phyloP scores from a whole-genome alignment of 1,140 invertebrate species.

The Diprion similis region DNA sequence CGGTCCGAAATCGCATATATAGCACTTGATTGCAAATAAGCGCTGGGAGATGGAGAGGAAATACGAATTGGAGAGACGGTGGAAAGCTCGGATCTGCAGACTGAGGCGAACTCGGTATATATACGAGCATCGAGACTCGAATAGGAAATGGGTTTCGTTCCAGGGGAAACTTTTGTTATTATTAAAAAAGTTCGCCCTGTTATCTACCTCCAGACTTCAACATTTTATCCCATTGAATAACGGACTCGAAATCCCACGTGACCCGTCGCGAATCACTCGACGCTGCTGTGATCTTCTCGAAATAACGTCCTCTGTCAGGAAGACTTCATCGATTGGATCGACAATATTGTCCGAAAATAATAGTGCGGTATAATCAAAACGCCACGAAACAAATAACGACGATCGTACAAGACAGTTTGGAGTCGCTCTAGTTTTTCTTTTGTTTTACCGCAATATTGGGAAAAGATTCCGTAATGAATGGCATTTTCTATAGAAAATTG shows the following conservation, averaged over 20 bases:
- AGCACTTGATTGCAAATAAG: slow-evolving; percentile 30
- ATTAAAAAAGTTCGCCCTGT: slow-evolving; percentile 48
- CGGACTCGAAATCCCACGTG: background rate
- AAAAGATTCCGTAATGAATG: no score
- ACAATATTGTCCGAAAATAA: no score
- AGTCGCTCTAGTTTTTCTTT: no score
- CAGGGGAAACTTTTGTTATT: slow-evolving; percentile 40
- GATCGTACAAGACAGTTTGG: no score
- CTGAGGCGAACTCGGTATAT: slow-evolving; percentile 12
- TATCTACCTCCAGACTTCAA: slow-evolving; percentile 37
- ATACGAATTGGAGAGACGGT: slow-evolving; percentile 11
- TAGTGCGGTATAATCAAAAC: no score
- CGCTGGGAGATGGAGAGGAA: background rate
- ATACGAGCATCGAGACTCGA: slow-evolving; percentile 14
- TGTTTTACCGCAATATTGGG: no score
- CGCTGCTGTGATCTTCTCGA: no score
- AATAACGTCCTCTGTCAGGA: no score
- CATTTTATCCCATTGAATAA: slow-evolving; percentile 27
- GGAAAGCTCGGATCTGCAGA: slow-evolving; percentile 8
- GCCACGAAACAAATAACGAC: no score
- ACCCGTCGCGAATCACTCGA: background rate
- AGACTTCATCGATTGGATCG: no score
- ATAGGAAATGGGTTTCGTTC: background rate
- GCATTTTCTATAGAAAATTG: no score
- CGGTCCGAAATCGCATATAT: slow-evolving; percentile 11